Evolutionary conservation across 2,113 vertebrate genomes (phyloP).

Genomic region (Falcunculus frontatus): DNA sequence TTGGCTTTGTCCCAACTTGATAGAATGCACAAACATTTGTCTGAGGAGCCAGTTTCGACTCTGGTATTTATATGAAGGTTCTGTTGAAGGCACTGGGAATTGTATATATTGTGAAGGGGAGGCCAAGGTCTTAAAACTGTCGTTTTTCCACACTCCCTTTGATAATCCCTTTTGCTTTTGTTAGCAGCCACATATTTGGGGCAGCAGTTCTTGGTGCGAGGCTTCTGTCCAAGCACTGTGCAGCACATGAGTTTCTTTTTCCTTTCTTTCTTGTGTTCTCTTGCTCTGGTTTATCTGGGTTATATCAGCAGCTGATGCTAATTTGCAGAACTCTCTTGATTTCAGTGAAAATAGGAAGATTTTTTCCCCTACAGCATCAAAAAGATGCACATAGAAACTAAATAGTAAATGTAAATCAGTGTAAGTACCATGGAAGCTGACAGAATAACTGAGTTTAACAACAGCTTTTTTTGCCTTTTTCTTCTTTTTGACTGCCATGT

Average conservation of each 20-base stretch:
- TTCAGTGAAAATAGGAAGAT: not conserved
- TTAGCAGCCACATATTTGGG: not conserved
- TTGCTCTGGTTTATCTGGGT: not conserved
- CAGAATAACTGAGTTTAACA: not conserved
- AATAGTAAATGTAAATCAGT: not conserved
- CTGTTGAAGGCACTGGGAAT: slow-evolving; percentile 7
- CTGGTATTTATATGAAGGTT: slow-evolving; percentile 12
- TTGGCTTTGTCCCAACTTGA: not conserved
- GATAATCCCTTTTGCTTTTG: not conserved
- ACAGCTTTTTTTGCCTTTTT: not conserved
- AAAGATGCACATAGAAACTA: not conserved
- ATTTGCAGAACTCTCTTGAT: not conserved
- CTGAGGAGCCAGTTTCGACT: slow-evolving; percentile 11
- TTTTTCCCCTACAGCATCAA: not conserved
- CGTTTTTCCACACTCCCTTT: not conserved
- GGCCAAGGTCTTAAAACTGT: slow-evolving; percentile 27
- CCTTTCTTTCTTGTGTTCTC: not conserved
- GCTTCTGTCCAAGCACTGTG: not conserved
- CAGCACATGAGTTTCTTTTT: not conserved
- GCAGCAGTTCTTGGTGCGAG: not conserved
- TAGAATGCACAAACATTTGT: slow-evolving; percentile 41
- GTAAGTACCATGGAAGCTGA: not conserved
- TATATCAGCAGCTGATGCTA: not conserved
- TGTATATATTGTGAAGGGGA: not conserved
- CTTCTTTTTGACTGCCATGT: not conserved